A percentile compares a stretch with the other conserved stretches of the same genome.
These are phyloP conservation scores for Helobdella robusta DNA, from an alignment of 2,888 invertebrate species.

Conservation along the genomic window DNA sequence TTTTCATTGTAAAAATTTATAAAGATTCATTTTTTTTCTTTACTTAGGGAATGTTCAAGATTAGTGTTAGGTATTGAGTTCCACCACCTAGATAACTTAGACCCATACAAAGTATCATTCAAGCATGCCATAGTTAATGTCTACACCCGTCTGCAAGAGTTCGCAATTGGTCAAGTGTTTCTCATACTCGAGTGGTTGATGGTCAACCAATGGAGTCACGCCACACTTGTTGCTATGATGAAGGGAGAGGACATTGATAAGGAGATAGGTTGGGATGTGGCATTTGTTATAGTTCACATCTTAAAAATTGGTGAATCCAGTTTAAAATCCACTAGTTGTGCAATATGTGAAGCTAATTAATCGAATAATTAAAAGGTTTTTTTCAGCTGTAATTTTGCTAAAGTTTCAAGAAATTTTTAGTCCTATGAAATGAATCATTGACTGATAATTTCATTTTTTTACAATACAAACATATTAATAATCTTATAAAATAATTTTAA, in stretches of 20 bases:
- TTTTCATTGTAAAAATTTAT: no score
- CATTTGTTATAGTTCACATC: no score
- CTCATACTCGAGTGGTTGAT: conserved; percentile 34
- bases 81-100: conserved; percentile 29
- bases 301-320: no score
- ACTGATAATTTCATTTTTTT: no score
- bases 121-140: conserved; percentile 28
- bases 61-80: conserved; percentile 34
- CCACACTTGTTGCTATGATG: conserved; percentile 41
- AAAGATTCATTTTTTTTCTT: background rate
- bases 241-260: conserved; percentile 38
- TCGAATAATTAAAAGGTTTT: no score
- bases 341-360: no score
- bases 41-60: conserved; percentile 33
- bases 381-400: no score
- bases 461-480: no score
- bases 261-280: conserved; percentile 36
- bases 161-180: conserved; percentile 32
- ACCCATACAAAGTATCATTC: conserved; percentile 30
- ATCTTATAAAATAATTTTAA: no score
- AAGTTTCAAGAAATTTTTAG: no score
- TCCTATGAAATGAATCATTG: no score
- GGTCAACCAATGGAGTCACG: conserved; percentile 43
- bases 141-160: conserved; percentile 25
- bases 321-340: no score